Percentiles rank a stretch among this genome's conserved stretches.
phyloP scores from a whole-genome alignment of 2,113 vertebrate species.

The Dolichallabes microphthalmus region DNA sequence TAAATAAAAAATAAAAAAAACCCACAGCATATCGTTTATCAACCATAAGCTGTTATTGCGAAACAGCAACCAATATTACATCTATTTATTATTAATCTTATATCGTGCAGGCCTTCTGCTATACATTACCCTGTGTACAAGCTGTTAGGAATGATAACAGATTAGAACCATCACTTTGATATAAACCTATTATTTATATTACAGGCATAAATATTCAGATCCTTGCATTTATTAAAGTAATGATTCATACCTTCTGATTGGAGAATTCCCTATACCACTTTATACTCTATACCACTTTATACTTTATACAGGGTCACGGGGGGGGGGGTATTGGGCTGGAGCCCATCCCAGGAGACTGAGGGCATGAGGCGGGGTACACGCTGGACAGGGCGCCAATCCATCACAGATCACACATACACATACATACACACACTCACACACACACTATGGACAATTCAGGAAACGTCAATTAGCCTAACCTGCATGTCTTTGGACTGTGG shows the following conservation, averaged over 20 bases:
- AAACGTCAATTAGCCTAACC: no score
- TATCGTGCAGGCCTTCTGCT: not conserved
- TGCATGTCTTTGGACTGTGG: no score
- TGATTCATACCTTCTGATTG: not conserved
- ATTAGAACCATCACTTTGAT: not conserved
- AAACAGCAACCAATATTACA: not conserved
- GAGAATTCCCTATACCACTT: not conserved
- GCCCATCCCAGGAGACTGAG: no score
- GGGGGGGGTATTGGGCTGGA: no score
- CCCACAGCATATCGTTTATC: not conserved
- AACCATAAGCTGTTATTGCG: not conserved
- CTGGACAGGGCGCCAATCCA: no score
- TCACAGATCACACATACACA: no score
- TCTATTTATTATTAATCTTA: not conserved
- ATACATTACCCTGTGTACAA: not conserved
- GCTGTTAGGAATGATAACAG: not conserved
- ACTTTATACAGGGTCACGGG: no score
- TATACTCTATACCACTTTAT: no score
- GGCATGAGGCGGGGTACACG: no score
- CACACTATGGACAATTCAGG: no score
- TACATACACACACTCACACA: no score
- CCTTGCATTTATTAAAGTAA: not conserved
- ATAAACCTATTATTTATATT: not conserved
- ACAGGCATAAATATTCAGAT: not conserved
- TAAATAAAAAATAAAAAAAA: not conserved